Conservation (phyloP, 2,797 vertebrate genomes). For the Anas capensis region DNA sequence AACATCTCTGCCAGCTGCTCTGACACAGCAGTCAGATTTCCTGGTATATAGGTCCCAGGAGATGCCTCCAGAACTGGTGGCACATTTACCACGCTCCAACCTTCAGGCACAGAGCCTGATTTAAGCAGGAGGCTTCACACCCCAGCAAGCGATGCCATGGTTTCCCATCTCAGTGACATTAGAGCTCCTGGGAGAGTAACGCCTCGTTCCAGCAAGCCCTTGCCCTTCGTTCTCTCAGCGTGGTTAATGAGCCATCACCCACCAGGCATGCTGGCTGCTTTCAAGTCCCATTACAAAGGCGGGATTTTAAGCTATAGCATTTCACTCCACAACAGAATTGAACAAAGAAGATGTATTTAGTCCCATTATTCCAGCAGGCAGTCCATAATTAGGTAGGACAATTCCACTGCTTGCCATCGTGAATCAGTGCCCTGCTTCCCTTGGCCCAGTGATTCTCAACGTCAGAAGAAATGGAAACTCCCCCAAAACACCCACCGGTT, state of each 20-base stretch:
- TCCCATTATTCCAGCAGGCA: not conserved
- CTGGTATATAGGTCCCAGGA: not conserved
- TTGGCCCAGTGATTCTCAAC: not conserved
- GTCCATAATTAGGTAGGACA: not conserved
- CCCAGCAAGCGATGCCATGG: not conserved
- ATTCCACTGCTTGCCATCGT: not conserved
- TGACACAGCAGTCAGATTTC: not conserved
- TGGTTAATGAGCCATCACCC: not conserved
- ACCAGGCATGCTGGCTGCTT: not conserved
- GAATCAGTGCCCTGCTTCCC: not conserved
- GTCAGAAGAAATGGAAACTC: not conserved
- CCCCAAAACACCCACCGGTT: not conserved
- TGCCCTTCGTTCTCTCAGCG: not conserved
- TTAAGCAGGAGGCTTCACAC: not conserved
- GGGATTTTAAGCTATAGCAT: not conserved
- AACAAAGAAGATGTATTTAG: not conserved
- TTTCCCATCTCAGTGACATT: not conserved
- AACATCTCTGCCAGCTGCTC: not conserved
- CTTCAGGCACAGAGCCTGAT: not conserved
- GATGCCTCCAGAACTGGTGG: slow-evolving; percentile 10
- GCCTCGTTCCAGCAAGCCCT: not conserved
- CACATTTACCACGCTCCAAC: not conserved
- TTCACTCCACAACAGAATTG: not conserved
- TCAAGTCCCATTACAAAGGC: not conserved
- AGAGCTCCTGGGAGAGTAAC: not conserved